Base-by-base conservation (phyloP, 2,113 vertebrate genomes). In the Aleadryas rufinucha region DNA sequence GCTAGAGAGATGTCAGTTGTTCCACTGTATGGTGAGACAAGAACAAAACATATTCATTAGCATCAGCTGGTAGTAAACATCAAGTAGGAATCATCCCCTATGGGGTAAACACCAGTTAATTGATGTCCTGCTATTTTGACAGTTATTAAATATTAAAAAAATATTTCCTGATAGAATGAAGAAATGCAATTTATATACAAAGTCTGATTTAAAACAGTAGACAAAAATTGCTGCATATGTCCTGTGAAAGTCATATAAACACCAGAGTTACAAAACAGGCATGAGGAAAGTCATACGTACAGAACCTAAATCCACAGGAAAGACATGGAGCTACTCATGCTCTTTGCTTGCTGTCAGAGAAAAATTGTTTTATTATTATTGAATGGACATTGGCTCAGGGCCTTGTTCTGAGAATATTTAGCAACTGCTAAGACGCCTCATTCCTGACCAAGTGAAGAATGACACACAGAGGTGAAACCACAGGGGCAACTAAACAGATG, bases 1-100 rank as follows among this genome's bases (percentile, higher is more conserved):
- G 50, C 28, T 41, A 63, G 17, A 6, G 61, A 89, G 42, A 39
- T 74, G 42, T 70, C 90, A 87, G 28, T 27, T 90, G 59, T 61
- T 70, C 37, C 37, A 31, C 68, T 61, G 44, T 54, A 47, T 6
- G 9, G 45, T 14, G 39, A 90, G 82, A 76, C 4, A 8, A 56
- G 75, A 88, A 61, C 30, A 84, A 85, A 93, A 65, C 21, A 15
- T 12, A 77, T 66, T 87, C 64, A 78, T 90, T 87, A 87, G 37
- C 53, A 70, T 56, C 69, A 90, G 82, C 71, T 71, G 94, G 81
- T 26, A 92, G 60, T 42, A 87, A 92, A 92, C 53, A 44, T 71
- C 41, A 71, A 77, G 47, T 33, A 72, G 56, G n/a, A 87, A 80
- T 26, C 64, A 74, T 31, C 45, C 74, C 27, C 69, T 54, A 19